These are phyloP conservation scores for Cyclura pinguis DNA, from an alignment of 2,797 vertebrate species.

Conservation along the genomic window DNA sequence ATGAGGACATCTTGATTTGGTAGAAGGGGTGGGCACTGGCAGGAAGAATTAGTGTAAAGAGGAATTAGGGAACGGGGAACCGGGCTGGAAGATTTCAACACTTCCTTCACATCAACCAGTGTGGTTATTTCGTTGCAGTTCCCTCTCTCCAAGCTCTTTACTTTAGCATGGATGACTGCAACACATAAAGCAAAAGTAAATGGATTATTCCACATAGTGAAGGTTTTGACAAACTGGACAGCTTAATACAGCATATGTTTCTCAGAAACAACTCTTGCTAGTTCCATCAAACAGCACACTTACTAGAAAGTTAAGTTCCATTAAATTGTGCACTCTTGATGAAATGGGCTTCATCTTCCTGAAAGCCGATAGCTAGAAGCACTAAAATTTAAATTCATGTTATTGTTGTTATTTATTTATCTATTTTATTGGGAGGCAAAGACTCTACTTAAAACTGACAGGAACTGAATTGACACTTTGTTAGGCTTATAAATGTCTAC, in stretches of 20 bases:
- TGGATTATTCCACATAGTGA: background rate
- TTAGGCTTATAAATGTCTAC: background rate
- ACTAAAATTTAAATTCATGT: background rate
- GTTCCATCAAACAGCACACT: background rate
- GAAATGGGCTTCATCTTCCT: background rate
- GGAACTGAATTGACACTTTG: background rate
- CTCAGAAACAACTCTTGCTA: background rate
- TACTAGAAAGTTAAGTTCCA: background rate
- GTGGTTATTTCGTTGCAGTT: slow-evolving; percentile 84
- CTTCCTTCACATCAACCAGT: slow-evolving; percentile 84
- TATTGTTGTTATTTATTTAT: no score
- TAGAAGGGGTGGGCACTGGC: slow-evolving; percentile 83
- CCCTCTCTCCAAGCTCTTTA: slow-evolving; percentile 82
- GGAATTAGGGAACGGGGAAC: slow-evolving; percentile 82
- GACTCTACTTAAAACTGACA: background rate
- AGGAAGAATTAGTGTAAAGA: slow-evolving; percentile 85
- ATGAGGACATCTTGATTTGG: slow-evolving; percentile 86
- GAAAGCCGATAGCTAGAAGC: background rate
- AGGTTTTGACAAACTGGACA: background rate
- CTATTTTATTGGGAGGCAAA: background rate
- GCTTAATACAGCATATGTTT: no score
- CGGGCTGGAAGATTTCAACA: slow-evolving; percentile 79
- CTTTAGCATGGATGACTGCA: slow-evolving; percentile 85
- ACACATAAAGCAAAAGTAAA: background rate
- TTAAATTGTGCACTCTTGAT: background rate